Base-by-base conservation (phyloP, 1,140 invertebrate species). In the Uloborus diversus region DNA sequence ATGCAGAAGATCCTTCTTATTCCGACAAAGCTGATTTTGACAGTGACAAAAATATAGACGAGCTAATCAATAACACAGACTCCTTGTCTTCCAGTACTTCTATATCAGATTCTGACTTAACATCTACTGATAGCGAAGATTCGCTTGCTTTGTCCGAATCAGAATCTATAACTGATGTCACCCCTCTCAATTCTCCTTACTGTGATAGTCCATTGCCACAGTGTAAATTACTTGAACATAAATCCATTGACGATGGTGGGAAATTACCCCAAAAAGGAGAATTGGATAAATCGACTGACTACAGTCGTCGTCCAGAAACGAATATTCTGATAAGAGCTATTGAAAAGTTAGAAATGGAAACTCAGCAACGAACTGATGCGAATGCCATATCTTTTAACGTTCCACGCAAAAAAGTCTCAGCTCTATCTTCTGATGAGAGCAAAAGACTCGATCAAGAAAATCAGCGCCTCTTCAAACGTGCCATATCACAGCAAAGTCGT, bases 161-260 rank as follows among this genome's bases (percentile, higher is more conserved):
- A 25, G 78, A 79, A 79, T 79, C 78, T 28, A 79, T 79, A 20
- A 79, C 78, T 35, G 78, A 79, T 70, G 78, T 79, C 27, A 79
- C 78, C 17, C 78, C 78, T 7, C 57, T 79, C 2, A 69, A 79
- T 79, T 79, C 78, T 51, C 78, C 78, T 20, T 79, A 79, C 53
- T 79, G 65, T 49, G 53, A 79, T 30, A 79, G 78, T 14, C 78
- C 78, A 32, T 51, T 79, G 13, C 66, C 37, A 17, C 65, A 30
- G 30, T 62, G n/a, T 47, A 32, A 28, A 49, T 30, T 37, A 13
- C 3, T n/a, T 17, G 53, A 69, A 20, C 20, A 32, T 20, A 62
- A 79, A 70, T 28, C 9, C 3, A 47, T 47, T 3, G 59, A 76
- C 20, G n/a, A n/a, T n/a, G n/a, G n/a, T n/a, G n/a, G n/a, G n/a